Evolutionary conservation across 1,140 invertebrate genomes (phyloP), one percentile per base, ranked within the genome.

Genomic region (Drosophila jambulina): DNA sequence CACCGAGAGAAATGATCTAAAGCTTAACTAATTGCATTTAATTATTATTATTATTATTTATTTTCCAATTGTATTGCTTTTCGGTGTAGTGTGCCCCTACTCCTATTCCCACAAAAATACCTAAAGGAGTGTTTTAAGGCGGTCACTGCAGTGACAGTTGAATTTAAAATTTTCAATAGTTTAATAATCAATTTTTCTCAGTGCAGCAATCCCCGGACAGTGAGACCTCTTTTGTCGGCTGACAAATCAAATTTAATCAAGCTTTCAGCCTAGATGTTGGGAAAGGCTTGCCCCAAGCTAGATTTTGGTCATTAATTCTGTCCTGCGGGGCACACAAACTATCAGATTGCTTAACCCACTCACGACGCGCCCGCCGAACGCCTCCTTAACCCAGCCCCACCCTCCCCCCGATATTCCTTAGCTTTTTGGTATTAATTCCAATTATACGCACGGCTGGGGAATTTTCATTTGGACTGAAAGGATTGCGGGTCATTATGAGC

Each of bases 401-500:
- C 21, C 43, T 45, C 27, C 34, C 34, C 19, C 40, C 62, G 48
- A 88, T 75, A 78, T 77, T 71, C 82, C 78, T 75, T 60, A 60
- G 67, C 53, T 78, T 64, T 85, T 84, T 78, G 88, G 81, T 88
- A 90, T 90, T 90, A 90, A 90, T 90, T 90, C 78, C 86, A 91
- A 90, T 90, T 90, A 90, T 86, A 90, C 85, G 85, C 85, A 90
- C 85, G 86, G 74, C 82, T 82, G 81, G 78, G 84, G 82, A 91
- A 90, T 90, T 90, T 82, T 76, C 86, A 82, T 85, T 85, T 86
- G 82, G 86, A 75, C 74, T 82, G 86, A 90, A 91, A 91, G 86
- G 78, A 82, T 85, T 90, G 84, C 34, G 75, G 78, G 82, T 90
- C 85, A 90, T 85, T 90, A 90, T 85, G 78, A 43, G 61, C 51